These are phyloP conservation scores for Limnephilus marmoratus DNA, from an alignment of 2,888 invertebrate species.

Conservation along the genomic window DNA sequence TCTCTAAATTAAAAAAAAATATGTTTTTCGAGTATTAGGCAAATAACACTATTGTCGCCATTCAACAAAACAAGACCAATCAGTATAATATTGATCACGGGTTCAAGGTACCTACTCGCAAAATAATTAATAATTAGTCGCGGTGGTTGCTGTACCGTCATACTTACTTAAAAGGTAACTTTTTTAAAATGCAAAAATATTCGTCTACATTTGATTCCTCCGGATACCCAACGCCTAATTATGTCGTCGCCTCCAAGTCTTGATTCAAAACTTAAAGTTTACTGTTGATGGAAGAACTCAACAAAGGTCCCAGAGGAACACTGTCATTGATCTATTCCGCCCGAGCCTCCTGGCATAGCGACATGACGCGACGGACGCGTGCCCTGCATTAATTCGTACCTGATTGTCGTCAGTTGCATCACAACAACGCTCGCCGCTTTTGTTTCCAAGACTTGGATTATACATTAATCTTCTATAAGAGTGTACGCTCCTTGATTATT, in stretches of 20 bases:
- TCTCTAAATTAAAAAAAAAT: too few relatives aligned
- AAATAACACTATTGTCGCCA: neutral
- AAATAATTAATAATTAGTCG: neutral
- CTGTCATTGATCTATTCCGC: neutral
- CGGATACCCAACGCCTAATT: neutral
- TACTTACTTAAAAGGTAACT: neutral
- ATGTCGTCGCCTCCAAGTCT: neutral
- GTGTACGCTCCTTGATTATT: neutral
- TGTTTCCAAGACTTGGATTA: neutral
- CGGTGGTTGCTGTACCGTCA: neutral
- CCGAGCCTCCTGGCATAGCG: neutral
- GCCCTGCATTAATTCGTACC: neutral
- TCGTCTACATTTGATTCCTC: neutral
- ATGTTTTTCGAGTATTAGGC: neutral
- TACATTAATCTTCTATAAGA: neutral
- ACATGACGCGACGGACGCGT: neutral
- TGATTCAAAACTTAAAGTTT: neutral
- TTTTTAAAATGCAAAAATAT: neutral
- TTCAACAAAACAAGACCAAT: neutral
- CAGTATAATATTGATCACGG: neutral
- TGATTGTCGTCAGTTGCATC: neutral
- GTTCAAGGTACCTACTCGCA: neutral
- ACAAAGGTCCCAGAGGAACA: neutral
- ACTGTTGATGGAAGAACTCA: neutral
- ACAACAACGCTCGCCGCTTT: neutral